These are phyloP conservation scores for Plebejus argus DNA, from an alignment of 2,888 invertebrate species.

Conservation along the genomic window DNA sequence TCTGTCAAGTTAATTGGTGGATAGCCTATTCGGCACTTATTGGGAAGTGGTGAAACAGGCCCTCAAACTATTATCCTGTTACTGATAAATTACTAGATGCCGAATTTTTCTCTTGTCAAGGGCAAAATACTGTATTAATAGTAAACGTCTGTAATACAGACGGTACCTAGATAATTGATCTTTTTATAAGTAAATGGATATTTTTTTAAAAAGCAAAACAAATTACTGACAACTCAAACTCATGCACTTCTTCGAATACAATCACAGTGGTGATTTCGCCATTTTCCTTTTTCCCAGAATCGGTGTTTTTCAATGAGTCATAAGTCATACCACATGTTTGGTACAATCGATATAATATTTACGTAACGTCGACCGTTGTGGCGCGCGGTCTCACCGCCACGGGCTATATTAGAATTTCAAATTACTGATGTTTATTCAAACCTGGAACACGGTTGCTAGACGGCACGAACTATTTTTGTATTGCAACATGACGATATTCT, in stretches of 20 bases:
- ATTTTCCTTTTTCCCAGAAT: background rate
- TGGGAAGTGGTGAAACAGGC: no score
- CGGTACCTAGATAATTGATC: no score
- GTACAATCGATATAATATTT: slow-evolving; percentile 23
- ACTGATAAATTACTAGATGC: no score
- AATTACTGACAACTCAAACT: no score
- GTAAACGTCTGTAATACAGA: no score
- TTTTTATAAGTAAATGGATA: no score
- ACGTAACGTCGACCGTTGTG: background rate
- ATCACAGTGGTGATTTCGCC: background rate
- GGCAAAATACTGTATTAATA: no score
- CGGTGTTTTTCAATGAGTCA: slow-evolving; percentile 10
- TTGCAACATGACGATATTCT: background rate
- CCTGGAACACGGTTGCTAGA: background rate
- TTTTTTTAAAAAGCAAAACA: no score
- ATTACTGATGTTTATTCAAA: slow-evolving; percentile 21
- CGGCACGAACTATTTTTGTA: background rate
- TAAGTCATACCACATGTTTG: slow-evolving; percentile 15
- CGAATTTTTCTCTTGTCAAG: no score
- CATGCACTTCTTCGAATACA: background rate
- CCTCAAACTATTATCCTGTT: no score
- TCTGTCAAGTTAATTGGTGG: no score
- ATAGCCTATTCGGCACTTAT: no score
- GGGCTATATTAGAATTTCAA: slow-evolving; percentile 12
- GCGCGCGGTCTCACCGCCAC: background rate